A percentile compares a stretch with the other conserved stretches of the same genome.
phyloP scores from a whole-genome alignment of 1,140 invertebrate genomes.

The Drosophila kurseongensis region DNA sequence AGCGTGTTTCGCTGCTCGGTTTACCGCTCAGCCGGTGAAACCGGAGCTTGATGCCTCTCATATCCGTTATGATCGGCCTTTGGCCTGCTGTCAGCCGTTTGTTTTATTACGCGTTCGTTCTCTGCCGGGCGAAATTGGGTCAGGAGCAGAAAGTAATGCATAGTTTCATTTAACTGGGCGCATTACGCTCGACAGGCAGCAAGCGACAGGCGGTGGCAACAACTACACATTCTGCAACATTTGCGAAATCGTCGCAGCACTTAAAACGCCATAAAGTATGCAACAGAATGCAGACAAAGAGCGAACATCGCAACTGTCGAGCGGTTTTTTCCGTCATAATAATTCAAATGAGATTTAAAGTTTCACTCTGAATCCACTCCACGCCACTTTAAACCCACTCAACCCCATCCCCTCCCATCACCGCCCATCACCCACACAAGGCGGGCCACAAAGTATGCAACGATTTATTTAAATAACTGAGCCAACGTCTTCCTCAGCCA shows the following conservation, averaged over 20 bases:
- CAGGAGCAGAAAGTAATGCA: constrained; percentile 40
- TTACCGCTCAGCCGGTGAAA: constrained; percentile 25
- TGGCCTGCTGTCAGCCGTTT: constrained; percentile 16
- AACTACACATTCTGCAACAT: constrained; percentile 54
- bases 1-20: constrained; percentile 21
- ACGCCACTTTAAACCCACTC: background rate
- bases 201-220: constrained; percentile 51
- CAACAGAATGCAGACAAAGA: constrained; percentile 65
- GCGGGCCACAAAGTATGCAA: constrained; percentile 73
- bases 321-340: constrained; percentile 66
- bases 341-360: constrained; percentile 83
- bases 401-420: background rate
- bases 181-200: constrained; percentile 53
- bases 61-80: constrained; percentile 30
- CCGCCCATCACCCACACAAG: constrained; percentile 8
- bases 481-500: constrained; percentile 58
- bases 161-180: constrained; percentile 25
- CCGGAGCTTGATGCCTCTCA: constrained; percentile 19
- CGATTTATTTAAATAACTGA: constrained; percentile 80
- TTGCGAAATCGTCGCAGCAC: constrained; percentile 60
- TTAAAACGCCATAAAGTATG: constrained; percentile 76
- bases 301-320: constrained; percentile 61
- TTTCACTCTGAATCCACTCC: constrained; percentile 24
- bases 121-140: constrained; percentile 37
- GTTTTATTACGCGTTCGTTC: constrained; percentile 46